These are phyloP conservation scores for Ceyx margarethae DNA, from an alignment of 2,113 vertebrate genomes.

Conservation along the genomic window DNA sequence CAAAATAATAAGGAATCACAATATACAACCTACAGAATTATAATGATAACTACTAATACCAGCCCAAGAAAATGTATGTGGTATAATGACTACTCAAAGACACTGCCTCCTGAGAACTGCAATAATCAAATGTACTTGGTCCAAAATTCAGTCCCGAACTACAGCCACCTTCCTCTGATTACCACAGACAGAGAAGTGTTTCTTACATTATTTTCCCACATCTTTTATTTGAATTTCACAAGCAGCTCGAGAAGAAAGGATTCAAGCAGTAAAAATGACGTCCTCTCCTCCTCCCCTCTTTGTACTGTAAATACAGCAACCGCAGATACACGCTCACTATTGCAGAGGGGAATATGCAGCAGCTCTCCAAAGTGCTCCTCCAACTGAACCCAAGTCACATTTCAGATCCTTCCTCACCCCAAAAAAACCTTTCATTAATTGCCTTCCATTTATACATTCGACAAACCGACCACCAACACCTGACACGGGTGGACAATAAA, in stretches of 20 bases:
- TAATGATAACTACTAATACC: neutral
- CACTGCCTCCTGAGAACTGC: slow-evolving; percentile 8
- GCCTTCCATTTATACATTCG: slow-evolving; percentile 34
- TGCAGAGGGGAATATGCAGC: neutral
- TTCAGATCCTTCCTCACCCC: neutral
- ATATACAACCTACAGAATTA: slow-evolving; percentile 47
- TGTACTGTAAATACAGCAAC: slow-evolving; percentile 30
- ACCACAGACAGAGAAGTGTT: neutral
- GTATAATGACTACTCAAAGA: neutral
- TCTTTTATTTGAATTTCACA: slow-evolving; percentile 32
- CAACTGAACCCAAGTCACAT: slow-evolving; percentile 7
- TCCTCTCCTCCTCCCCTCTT: slow-evolving; percentile 10
- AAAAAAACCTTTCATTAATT: slow-evolving; percentile 46
- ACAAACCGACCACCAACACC: slow-evolving; percentile 49
- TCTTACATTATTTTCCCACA: slow-evolving; percentile 15
- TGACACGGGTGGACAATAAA: slow-evolving; percentile 14
- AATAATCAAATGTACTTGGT: neutral
- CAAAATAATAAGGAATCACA: slow-evolving; percentile 2
- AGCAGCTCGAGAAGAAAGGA: slow-evolving; percentile 32
- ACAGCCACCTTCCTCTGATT: neutral
- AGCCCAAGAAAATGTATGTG: slow-evolving; percentile 30
- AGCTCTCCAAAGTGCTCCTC: slow-evolving; percentile 19
- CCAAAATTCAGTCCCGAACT: slow-evolving; percentile 32
- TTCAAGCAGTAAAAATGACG: neutral
- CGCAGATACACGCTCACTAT: neutral